Evolutionary conservation across 2,113 vertebrate species (phyloP).

Genomic region (Athene noctua): DNA sequence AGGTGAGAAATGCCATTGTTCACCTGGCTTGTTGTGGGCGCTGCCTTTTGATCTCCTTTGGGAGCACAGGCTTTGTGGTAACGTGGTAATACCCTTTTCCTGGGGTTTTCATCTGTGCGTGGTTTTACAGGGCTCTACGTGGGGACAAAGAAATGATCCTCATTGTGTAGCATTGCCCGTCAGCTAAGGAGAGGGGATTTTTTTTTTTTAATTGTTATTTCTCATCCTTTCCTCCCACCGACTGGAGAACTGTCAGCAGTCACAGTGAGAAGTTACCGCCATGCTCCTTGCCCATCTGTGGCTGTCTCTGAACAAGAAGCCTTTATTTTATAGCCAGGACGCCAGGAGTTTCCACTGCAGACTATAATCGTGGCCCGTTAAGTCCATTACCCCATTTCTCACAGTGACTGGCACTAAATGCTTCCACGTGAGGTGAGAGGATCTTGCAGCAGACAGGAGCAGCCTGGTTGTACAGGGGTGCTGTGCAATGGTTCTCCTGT

Average conservation of each 20-base stretch:
- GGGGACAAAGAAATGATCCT: not conserved
- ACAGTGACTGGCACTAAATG: fast-evolving
- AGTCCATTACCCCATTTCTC: not conserved
- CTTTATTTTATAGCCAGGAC: not conserved
- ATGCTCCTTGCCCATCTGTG: not conserved
- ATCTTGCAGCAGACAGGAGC: not conserved
- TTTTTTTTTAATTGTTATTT: not conserved
- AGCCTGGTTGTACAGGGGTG: fast-evolving
- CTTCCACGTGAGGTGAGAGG: not conserved
- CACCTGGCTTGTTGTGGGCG: not conserved
- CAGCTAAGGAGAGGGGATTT: not conserved
- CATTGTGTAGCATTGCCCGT: fast-evolving
- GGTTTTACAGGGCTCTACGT: fast-evolving
- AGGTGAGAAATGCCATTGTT: not conserved
- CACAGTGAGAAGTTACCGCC: not conserved
- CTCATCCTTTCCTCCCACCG: not conserved
- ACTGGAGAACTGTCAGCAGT: not conserved
- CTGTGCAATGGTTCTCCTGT: not conserved
- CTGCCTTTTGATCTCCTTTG: not conserved
- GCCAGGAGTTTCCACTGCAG: not conserved
- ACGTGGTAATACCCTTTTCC: not conserved
- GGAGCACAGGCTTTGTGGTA: not conserved
- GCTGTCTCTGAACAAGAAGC: not conserved
- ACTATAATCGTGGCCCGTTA: fast-evolving
- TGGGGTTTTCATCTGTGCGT: fast-evolving